Evolutionary conservation across 2,888 invertebrate genomes (phyloP), one percentile per base, ranked within the genome.

Genomic region (Hydroisotoma schaefferi): DNA sequence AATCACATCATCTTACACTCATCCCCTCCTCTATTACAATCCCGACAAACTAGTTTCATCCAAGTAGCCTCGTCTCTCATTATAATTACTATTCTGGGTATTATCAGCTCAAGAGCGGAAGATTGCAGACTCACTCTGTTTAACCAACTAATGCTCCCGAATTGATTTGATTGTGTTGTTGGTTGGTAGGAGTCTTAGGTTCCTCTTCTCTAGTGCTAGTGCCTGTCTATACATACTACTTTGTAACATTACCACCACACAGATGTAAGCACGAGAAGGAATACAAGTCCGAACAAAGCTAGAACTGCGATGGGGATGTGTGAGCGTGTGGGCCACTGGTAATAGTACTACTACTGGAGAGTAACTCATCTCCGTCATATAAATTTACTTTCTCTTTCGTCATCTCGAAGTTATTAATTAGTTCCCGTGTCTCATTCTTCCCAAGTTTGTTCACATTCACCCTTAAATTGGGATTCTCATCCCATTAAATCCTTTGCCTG

Each of bases 381-480:
- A 10, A 20, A 37, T 52, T 52, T 6, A 33, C 37, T 52, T n/a
- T 15, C 37, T 8, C 20, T 52, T 37, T 52, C 52, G 12, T 28
- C 52, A 28, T 20, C 20, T 23, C 40, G 51, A 49, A 55, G 43
- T 47, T 59, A 59, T 55, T 59, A 59, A 59, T 59, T 59, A 59
- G 59, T 59, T 59, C 44, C 33, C 59, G 43, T 40, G 55, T 59
- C 51, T 44, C 48, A 55, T 55, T 43, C 55, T 59, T 47, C 54
- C 44, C 48, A 38, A 54, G 38, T 54, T 26, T 47, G 38, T 26
- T 27, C 52, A 40, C 59, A 43, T 28, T 55, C 28, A 51, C 51
- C 22, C 44, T 29, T 51, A 59, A 55, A 38, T 59, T 59, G 54
- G 54, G 33, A 59, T 59, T 59, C 54, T 59, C 59, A 59, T 59